Evolutionary conservation across 1,140 invertebrate genomes (phyloP), one percentile per base, ranked within the genome.

Genomic region (Kradibia gibbosae): DNA sequence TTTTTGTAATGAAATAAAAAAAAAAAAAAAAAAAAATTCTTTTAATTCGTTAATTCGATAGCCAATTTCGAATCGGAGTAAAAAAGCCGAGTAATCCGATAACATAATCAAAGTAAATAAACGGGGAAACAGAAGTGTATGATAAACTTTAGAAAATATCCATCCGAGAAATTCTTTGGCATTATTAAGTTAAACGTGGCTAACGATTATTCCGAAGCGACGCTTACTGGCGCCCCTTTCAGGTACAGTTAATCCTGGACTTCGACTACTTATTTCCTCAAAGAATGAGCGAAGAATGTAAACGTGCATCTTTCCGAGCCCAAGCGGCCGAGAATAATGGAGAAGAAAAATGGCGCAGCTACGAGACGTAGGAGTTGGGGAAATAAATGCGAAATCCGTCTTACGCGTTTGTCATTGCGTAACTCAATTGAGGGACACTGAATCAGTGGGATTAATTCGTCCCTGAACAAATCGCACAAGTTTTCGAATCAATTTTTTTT

Each of bases 401-500:
- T 39, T 15, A 22, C 1, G 72, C 45, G 48, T 22, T 67, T 67
- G 42, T 42, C 45, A 75, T 75, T 75, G 72, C 60, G 34, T 75
- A 75, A 75, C 73, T 57, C 28, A 22, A 76, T 57, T 22, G 39
- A 42, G 50, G 60, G n/a, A n/a, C 57, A 76, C 77, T 74, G 57
- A 81, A 76, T 76, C 3, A 65, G 34, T 17, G n/a, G 5, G 36
- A 81, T 77, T 76, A 71, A 55, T 81, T 81, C 65, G 55, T 73
- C 80, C 73, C 77, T 81, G 60, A 42, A 28, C 48, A 45, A 76
- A 76, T 76, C 73, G 11, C 73, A 71, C 73, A 75, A 65, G 73
- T 81, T 76, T 76, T 81, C 50, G 80, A 76, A 65, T 70, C 60
- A 75, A 67, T 73, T 65, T 80, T 73, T 81, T 57, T 76, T 55